Conservation (phyloP, 1,140 invertebrate species). For the Zaprionus vittiger region DNA sequence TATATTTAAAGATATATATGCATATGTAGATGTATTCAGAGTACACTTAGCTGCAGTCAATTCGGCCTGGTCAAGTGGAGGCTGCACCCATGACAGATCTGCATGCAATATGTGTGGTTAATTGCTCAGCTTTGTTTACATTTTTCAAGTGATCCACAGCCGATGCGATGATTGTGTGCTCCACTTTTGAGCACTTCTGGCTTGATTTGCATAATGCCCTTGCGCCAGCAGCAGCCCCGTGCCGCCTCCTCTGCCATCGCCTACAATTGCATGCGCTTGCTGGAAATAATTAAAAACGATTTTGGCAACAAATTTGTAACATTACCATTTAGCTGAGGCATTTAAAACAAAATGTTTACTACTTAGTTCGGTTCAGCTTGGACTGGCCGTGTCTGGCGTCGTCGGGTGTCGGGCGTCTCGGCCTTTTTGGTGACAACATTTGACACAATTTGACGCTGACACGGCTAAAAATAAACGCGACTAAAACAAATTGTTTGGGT, state of each 20-base stretch:
- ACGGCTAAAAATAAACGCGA: conserved; percentile 58
- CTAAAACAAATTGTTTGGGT: conserved; percentile 26
- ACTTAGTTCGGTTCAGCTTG: conserved; percentile 11
- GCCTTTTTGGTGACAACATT: conserved; percentile 69
- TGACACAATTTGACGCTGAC: conserved; percentile 75
- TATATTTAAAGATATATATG: not conserved
- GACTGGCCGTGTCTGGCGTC: not conserved
- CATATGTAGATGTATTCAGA: not conserved
- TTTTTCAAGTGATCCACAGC: conserved; percentile 10
- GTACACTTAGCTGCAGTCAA: not conserved
- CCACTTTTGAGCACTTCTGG: conserved; percentile 27
- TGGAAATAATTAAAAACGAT: conserved; percentile 65
- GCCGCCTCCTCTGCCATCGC: not conserved
- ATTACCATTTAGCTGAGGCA: conserved; percentile 52
- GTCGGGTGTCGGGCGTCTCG: conserved; percentile 16
- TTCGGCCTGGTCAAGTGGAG: not conserved
- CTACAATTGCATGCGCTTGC: conserved; percentile 29
- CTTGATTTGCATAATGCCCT: conserved; percentile 35
- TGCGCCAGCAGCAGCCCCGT: conserved; percentile 1
- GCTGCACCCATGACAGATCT: conserved; percentile 5
- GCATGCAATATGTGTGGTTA: not conserved
- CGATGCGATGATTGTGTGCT: conserved; percentile 17
- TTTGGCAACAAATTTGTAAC: conserved; percentile 71
- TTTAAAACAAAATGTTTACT: conserved; percentile 42
- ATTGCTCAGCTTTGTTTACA: conserved; percentile 9